These are phyloP conservation scores for Mylabris phalerata DNA, from an alignment of 1,140 invertebrate genomes.

Conservation along the genomic window DNA sequence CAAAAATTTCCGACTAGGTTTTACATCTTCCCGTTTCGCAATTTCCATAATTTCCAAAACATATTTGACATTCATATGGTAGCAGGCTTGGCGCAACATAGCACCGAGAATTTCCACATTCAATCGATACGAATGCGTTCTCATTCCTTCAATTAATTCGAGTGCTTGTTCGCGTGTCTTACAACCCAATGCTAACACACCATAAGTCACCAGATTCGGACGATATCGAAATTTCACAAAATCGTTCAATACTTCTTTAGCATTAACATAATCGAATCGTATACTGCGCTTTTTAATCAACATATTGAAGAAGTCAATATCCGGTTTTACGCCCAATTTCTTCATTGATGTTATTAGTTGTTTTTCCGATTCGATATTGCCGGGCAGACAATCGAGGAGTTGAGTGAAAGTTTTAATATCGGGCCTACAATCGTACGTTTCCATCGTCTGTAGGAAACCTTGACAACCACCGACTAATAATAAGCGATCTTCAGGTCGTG, in stretches of 20 bases:
- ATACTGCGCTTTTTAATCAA: slow-evolving; percentile 72
- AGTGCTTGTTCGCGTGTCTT: slow-evolving; percentile 50
- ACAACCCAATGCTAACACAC: slow-evolving; percentile 74
- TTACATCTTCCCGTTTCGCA: slow-evolving; percentile 52
- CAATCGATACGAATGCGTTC: slow-evolving; percentile 54
- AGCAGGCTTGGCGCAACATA: slow-evolving; percentile 56
- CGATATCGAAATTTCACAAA: slow-evolving; percentile 54
- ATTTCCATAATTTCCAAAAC: slow-evolving; percentile 60
- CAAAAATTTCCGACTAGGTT: slow-evolving; percentile 51
- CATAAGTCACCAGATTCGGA: slow-evolving; percentile 78
- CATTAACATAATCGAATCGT: slow-evolving; percentile 56
- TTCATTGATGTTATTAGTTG: slow-evolving; percentile 55
- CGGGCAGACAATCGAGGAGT: slow-evolving; percentile 64
- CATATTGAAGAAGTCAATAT: slow-evolving; percentile 80
- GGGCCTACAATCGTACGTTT: slow-evolving; percentile 55
- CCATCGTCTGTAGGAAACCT: slow-evolving; percentile 70
- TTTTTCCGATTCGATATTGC: slow-evolving; percentile 57
- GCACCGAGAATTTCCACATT: slow-evolving; percentile 66
- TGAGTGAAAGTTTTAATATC: slow-evolving; percentile 73
- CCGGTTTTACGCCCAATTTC: slow-evolving; percentile 52
- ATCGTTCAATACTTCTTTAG: slow-evolving; percentile 44
- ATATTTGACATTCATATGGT: slow-evolving; percentile 53
- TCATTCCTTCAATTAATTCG: slow-evolving; percentile 62
- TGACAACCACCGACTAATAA: slow-evolving; percentile 71
- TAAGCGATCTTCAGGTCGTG: slow-evolving; percentile 58